A percentile compares a stretch with the other conserved stretches of the same genome.
Conservation (phyloP, 2,888 invertebrate species). For the Patella depressa region DNA sequence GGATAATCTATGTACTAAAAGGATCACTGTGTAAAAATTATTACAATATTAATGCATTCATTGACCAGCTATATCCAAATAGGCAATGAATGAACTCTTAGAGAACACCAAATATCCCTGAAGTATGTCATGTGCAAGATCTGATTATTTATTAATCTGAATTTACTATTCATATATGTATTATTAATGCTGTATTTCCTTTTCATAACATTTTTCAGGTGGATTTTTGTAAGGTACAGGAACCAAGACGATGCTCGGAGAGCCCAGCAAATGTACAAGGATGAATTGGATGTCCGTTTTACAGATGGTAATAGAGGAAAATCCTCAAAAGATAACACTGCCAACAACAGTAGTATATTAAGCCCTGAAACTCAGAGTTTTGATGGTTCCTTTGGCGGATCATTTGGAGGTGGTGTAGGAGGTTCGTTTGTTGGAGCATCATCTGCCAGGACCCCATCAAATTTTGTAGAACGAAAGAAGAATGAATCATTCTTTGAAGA, state of each 20-base stretch:
- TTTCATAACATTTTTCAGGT: conserved; percentile 25
- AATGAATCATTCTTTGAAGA: too few species aligned
- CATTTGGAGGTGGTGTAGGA: background rate
- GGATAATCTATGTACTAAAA: too few species aligned
- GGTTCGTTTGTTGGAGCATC: background rate
- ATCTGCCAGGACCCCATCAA: background rate
- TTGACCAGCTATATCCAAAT: too few species aligned
- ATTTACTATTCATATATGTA: background rate
- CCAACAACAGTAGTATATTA: background rate
- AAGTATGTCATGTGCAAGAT: too few species aligned
- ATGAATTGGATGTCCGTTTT: conserved; percentile 27
- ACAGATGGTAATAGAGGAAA: conserved; percentile 32
- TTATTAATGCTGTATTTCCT: background rate
- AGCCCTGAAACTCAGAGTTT: background rate
- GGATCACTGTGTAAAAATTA: too few species aligned
- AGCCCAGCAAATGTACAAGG: conserved; percentile 35
- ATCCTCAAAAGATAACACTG: background rate
- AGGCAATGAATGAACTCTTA: too few species aligned
- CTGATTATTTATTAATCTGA: too few species aligned
- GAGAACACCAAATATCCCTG: too few species aligned
- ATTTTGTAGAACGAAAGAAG: too few species aligned
- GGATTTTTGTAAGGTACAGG: conserved; percentile 38
- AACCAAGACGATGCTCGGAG: conserved; percentile 33
- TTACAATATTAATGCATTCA: too few species aligned
- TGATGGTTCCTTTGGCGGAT: background rate